Conservation (phyloP, 1,140 invertebrate genomes). For the Galendromus occidentalis region DNA sequence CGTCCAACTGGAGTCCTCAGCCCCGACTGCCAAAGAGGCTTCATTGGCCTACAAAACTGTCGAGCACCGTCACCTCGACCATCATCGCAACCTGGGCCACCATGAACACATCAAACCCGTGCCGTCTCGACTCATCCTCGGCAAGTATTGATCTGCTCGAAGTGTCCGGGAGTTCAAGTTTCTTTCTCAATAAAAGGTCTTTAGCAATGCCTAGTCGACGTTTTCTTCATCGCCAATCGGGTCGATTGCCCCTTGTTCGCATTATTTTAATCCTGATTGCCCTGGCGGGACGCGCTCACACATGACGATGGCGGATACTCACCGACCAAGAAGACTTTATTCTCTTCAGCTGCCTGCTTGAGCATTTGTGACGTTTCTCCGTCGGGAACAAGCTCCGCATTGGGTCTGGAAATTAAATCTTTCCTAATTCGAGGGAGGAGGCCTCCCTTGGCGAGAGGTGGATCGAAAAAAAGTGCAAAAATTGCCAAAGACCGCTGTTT, state of each 20-base stretch:
- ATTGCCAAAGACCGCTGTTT: not conserved
- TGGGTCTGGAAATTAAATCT: not conserved
- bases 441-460: not conserved
- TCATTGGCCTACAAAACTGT: not conserved
- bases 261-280: no score
- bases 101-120: no score
- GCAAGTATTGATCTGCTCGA: no score
- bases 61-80: no score
- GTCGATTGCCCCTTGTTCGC: no score
- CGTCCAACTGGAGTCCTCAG: not conserved
- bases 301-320: not conserved
- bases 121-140: no score
- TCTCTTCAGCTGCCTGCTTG: not conserved
- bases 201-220: no score
- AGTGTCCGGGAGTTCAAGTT: no score
- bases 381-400: not conserved
- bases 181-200: no score
- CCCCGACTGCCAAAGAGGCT: not conserved
- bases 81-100: no score
- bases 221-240: no score
- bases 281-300: no score
- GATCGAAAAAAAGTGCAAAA: not conserved
- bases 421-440: not conserved
- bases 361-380: slow-evolving; percentile 1
- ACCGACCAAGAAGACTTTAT: not conserved